These are phyloP conservation scores for Lepus townsendii DNA, from an alignment of 2,797 vertebrate species.

Conservation along the genomic window DNA sequence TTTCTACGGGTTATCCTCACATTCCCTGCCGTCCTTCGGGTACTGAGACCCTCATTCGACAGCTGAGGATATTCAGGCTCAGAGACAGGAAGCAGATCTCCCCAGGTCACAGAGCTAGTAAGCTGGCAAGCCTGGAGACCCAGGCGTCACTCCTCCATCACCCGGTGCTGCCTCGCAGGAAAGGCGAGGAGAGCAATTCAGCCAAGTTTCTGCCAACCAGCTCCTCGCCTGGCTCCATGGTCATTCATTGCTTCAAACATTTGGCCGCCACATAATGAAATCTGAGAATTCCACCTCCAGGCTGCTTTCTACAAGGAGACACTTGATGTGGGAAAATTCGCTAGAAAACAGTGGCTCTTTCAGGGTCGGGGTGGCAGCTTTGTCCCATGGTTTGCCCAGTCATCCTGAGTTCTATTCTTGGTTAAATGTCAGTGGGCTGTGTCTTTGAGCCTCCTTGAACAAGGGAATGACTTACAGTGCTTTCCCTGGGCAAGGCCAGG, in stretches of 20 bases:
- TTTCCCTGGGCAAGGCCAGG: slow-evolving; percentile 47
- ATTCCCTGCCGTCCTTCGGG: neutral
- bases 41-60: neutral
- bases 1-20: neutral
- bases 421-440: neutral
- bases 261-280: slow-evolving; percentile 40
- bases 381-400: slow-evolving; percentile 27
- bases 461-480: neutral
- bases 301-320: slow-evolving; percentile 25
- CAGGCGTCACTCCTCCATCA: accelerated
- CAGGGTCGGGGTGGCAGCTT: slow-evolving; percentile 24
- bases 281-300: slow-evolving; percentile 21
- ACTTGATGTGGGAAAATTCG: slow-evolving; percentile 32
- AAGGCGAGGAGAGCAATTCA: neutral
- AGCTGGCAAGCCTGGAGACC: neutral
- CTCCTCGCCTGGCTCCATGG: neutral
- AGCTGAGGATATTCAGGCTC: neutral
- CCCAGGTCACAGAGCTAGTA: neutral
- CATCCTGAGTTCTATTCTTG: neutral
- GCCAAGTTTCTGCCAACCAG: neutral
- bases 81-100: neutral
- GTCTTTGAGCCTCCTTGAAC: neutral
- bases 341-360: neutral
- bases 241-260: slow-evolving; percentile 42
- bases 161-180: neutral